Percentiles rank a stretch among this genome's conserved stretches.
Evolutionary conservation across 2,797 vertebrate genomes (phyloP).

Genomic region (Halcyon chelicuti): DNA sequence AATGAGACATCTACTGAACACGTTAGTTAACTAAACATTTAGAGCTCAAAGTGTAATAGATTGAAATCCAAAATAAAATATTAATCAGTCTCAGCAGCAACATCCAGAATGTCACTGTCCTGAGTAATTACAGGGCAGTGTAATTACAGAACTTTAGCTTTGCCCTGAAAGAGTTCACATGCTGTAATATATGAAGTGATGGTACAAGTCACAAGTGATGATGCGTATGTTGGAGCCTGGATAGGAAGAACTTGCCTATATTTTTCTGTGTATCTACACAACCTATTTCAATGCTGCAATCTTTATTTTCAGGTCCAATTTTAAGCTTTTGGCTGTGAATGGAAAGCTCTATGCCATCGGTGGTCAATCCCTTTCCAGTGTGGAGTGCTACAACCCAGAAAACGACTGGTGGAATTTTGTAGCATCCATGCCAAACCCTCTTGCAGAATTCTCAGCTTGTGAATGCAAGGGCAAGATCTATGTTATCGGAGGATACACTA

Average conservation of each 20-base stretch:
- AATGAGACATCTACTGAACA: neutral
- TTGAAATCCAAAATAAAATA: neutral
- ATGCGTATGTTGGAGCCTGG: neutral
- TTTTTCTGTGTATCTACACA: neutral
- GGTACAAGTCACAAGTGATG: neutral
- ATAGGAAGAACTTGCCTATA: neutral
- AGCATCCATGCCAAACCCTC: slow-evolving; percentile 90
- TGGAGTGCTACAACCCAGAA: slow-evolving; percentile 94
- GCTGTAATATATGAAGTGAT: neutral
- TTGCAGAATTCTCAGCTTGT: slow-evolving; percentile 95
- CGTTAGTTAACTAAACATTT: neutral
- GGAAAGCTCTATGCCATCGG: slow-evolving; percentile 93
- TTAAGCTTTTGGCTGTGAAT: slow-evolving; percentile 91
- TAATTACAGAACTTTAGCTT: neutral
- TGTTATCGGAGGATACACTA: slow-evolving; percentile 95
- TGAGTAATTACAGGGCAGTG: neutral
- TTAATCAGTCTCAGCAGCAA: neutral
- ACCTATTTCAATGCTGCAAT: neutral
- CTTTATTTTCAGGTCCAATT: slow-evolving; percentile 88
- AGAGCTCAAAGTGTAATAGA: neutral
- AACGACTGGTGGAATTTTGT: slow-evolving; percentile 94
- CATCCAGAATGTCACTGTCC: neutral
- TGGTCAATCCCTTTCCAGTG: slow-evolving; percentile 90
- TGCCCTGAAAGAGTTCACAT: neutral
- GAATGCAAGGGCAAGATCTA: slow-evolving; percentile 95